Evolutionary conservation across 1,140 invertebrate genomes (phyloP).

Genomic region (Sinonovacula constricta): DNA sequence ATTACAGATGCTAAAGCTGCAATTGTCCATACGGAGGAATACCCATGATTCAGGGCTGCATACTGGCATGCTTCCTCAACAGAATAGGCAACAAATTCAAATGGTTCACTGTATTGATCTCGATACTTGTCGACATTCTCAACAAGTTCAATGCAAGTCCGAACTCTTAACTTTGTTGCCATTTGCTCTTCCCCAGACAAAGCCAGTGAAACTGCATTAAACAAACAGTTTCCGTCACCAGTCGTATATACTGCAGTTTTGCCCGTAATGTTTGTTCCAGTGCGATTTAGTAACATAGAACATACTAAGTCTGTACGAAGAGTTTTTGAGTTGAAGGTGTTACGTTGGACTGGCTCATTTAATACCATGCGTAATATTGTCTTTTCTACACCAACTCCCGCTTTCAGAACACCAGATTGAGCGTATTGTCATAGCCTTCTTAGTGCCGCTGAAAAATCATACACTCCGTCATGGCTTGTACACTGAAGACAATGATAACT

Average conservation of each 20-base stretch:
- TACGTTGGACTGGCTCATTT: not conserved
- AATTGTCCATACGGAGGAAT: not conserved
- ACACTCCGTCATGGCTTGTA: not conserved
- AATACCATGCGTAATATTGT: not conserved
- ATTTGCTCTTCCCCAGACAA: slow-evolving; percentile 33
- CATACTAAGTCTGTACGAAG: not conserved
- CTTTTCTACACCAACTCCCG: not conserved
- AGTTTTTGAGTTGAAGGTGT: not conserved
- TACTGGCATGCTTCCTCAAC: not conserved
- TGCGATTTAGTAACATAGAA: not conserved
- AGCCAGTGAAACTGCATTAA: slow-evolving; percentile 47
- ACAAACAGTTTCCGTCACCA: slow-evolving; percentile 52
- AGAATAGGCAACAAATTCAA: slow-evolving; percentile 62
- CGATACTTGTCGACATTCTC: slow-evolving; percentile 38
- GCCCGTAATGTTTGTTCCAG: not conserved
- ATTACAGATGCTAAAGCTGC: not conserved
- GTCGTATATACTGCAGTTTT: slow-evolving; percentile 10
- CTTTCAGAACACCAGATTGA: not conserved
- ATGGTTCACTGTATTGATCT: slow-evolving; percentile 73
- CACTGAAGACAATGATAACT: not conserved
- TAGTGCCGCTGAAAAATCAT: not conserved
- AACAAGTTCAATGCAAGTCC: slow-evolving; percentile 54
- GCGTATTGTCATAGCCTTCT: not conserved
- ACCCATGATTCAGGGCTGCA: not conserved
- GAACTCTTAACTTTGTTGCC: slow-evolving; percentile 41